These are phyloP conservation scores for Benitochromis conjunctus DNA, from an alignment of 2,113 vertebrate species.

Conservation along the genomic window DNA sequence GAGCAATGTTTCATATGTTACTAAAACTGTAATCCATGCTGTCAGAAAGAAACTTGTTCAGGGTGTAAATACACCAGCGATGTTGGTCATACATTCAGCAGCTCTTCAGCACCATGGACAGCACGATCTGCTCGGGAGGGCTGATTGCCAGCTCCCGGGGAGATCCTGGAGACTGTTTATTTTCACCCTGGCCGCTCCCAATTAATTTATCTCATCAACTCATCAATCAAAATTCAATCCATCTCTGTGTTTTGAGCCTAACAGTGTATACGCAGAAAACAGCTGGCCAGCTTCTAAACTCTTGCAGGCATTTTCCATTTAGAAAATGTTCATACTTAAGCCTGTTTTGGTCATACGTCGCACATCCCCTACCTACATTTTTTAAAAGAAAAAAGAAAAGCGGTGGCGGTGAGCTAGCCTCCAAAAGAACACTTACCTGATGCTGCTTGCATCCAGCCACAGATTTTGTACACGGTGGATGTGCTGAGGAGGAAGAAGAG, in stretches of 20 bases:
- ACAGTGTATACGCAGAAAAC: background rate
- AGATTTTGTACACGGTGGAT: conserved; percentile 96
- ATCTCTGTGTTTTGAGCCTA: background rate
- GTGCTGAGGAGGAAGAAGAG: conserved; percentile 98
- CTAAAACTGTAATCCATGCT: background rate
- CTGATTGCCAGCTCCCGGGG: background rate
- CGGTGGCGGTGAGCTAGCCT: background rate
- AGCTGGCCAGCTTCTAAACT: background rate
- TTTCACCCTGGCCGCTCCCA: background rate
- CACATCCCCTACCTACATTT: background rate
- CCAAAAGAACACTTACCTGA: conserved; percentile 77
- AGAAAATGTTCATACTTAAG: background rate
- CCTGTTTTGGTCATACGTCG: background rate
- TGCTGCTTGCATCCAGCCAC: conserved; percentile 94
- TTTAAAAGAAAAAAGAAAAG: background rate
- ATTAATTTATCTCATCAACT: background rate
- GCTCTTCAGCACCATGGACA: conserved; percentile 45
- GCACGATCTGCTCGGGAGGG: background rate
- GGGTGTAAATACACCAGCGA: background rate
- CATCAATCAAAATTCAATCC: background rate
- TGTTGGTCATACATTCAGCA: background rate
- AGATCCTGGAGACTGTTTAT: background rate
- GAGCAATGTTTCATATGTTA: background rate
- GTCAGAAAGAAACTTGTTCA: background rate
- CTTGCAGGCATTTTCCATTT: background rate